phyloP scores from a whole-genome alignment of 2,888 invertebrate species.

The Harmothoe impar region DNA sequence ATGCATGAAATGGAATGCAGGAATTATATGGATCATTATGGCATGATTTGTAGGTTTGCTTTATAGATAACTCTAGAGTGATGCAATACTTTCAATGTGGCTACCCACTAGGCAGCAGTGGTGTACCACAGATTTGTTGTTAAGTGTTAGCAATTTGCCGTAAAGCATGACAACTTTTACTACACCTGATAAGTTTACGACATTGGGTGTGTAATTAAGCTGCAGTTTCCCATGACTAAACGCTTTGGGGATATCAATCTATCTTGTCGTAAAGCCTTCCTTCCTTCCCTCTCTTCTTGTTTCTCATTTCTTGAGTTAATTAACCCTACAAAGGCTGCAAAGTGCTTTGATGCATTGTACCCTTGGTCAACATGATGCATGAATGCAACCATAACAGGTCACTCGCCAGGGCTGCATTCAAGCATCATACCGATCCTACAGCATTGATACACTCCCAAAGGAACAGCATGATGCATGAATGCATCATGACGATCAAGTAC shows the following conservation, averaged over 20 bases:
- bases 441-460: too few relatives aligned
- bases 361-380: too few relatives aligned
- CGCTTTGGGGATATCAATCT: neutral
- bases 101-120: constrained; percentile 18
- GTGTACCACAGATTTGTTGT: neutral
- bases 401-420: too few relatives aligned
- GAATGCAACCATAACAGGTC: too few relatives aligned
- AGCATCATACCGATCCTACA: too few relatives aligned
- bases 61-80: too few relatives aligned
- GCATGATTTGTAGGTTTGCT: neutral
- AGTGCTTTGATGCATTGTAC: too few relatives aligned
- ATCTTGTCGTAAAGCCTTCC: neutral
- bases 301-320: too few relatives aligned
- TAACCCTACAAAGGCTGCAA: too few relatives aligned
- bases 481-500: too few relatives aligned
- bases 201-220: neutral
- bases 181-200: neutral
- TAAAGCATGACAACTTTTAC: neutral
- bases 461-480: too few relatives aligned
- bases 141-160: neutral
- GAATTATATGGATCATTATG: neutral
- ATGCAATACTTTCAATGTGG: neutral
- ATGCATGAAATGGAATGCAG: constrained; percentile 3
- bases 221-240: neutral
- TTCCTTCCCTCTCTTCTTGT: neutral